These are phyloP conservation scores for Oenanthe melanoleuca DNA, from an alignment of 2,113 vertebrate genomes.

Conservation along the genomic window DNA sequence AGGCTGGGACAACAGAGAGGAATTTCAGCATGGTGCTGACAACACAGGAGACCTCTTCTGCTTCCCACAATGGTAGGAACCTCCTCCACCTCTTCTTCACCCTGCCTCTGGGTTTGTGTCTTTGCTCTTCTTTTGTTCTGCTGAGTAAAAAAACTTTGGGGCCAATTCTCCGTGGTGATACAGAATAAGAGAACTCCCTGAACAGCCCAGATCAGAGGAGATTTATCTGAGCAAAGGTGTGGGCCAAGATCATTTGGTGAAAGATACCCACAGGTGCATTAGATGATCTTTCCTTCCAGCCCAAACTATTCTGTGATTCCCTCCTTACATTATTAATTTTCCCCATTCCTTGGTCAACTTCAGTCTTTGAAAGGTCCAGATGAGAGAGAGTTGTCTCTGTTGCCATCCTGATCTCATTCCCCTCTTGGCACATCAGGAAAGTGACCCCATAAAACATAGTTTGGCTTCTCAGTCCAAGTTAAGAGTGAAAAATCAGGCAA, in stretches of 20 bases:
- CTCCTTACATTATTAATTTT: not conserved
- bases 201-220: not conserved
- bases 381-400: not conserved
- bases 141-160: not conserved
- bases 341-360: not conserved
- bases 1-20: not conserved
- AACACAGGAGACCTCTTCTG: slow-evolving; percentile 66
- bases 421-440: not conserved
- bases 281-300: not conserved
- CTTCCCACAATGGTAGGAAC: slow-evolving; percentile 66
- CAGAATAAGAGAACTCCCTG: rapidly evolving
- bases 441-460: not conserved
- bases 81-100: not conserved
- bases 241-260: not conserved
- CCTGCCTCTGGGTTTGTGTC: not conserved
- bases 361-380: not conserved
- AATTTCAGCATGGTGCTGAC: slow-evolving; percentile 65
- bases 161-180: not conserved
- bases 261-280: not conserved
- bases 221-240: not conserved
- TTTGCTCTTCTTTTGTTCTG: not conserved
- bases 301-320: not conserved
- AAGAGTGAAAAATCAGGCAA: not conserved
- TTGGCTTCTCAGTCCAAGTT: not conserved
- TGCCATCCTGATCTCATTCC: not conserved